A percentile compares a stretch with the other conserved stretches of the same genome.
phyloP scores from a whole-genome alignment of 2,113 vertebrate species.

The Paracanthobrama guichenoti region DNA sequence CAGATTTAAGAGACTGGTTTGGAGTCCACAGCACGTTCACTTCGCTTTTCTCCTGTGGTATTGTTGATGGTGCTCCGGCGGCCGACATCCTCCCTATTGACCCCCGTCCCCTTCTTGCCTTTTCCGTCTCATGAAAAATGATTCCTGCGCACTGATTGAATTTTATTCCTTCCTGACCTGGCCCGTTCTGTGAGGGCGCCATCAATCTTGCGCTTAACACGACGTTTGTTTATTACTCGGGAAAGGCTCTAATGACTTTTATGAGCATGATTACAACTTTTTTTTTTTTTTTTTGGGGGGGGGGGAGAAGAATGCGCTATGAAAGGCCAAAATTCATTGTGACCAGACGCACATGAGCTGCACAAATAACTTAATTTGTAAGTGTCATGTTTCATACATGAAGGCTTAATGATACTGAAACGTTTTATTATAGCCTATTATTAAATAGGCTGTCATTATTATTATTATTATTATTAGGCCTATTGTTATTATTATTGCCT shows the following conservation, averaged over 20 bases:
- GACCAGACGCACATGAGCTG: not conserved
- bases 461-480: not conserved
- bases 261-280: constrained; percentile 69
- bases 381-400: not conserved
- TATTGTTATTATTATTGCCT: not conserved
- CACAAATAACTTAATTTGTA: not conserved
- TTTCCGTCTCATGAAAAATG: constrained; percentile 86
- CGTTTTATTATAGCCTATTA: not conserved
- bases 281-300: too few relatives aligned
- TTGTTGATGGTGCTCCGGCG: constrained; percentile 72
- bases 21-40: constrained; percentile 16
- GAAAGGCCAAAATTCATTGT: constrained; percentile 13
- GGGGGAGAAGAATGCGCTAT: constrained; percentile 22
- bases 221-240: constrained; percentile 92
- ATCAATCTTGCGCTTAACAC: constrained; percentile 90
- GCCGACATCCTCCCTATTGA: constrained; percentile 77
- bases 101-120: constrained; percentile 78
- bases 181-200: constrained; percentile 79
- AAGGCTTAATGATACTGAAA: not conserved
- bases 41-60: constrained; percentile 60
- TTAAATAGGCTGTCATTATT: not conserved
- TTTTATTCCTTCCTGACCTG: constrained; percentile 89
- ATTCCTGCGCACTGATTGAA: constrained; percentile 83
- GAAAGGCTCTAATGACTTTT: constrained; percentile 83
- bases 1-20: constrained; percentile 32